Percentiles rank a stretch among this genome's conserved stretches.
These are phyloP conservation scores for Antheraea yamamai DNA, from an alignment of 2,888 invertebrate species.

Conservation along the genomic window DNA sequence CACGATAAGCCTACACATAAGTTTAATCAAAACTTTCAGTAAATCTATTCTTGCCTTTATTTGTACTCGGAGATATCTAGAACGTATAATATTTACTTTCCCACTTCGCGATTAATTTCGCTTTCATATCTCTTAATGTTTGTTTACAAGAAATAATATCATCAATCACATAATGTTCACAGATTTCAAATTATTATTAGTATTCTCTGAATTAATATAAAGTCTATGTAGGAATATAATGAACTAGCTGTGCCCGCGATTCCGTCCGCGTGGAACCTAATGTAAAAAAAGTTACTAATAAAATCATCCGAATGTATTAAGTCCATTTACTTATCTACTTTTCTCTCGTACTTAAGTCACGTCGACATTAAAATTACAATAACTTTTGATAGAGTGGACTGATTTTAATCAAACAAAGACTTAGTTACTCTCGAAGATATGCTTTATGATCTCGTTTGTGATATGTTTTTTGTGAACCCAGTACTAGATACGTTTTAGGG, in stretches of 20 bases:
- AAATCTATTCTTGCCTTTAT: slow-evolving; percentile 10
- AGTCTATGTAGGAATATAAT: not conserved
- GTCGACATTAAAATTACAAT: too few relatives aligned
- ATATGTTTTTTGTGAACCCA: too few relatives aligned
- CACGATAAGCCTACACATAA: slow-evolving; percentile 3
- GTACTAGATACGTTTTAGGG: too few relatives aligned
- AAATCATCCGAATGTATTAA: too few relatives aligned
- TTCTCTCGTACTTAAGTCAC: too few relatives aligned
- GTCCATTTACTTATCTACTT: too few relatives aligned
- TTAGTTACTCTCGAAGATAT: too few relatives aligned
- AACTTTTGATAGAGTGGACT: too few relatives aligned
- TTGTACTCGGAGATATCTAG: slow-evolving; percentile 6
- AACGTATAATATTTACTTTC: slow-evolving; percentile 14
- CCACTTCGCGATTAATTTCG: slow-evolving; percentile 7
- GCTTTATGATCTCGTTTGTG: too few relatives aligned
- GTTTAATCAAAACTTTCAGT: slow-evolving; percentile 18
- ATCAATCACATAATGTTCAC: slow-evolving; percentile 4
- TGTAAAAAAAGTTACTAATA: too few relatives aligned
- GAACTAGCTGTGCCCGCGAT: not conserved
- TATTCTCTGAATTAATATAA: not conserved
- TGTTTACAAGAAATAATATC: slow-evolving; percentile 10
- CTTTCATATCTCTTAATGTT: slow-evolving; percentile 15
- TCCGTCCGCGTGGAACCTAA: too few relatives aligned
- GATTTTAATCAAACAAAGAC: too few relatives aligned
- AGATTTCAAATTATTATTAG: not conserved